A percentile compares a stretch with the other conserved stretches of the same genome.
Conservation (phyloP, 2,797 vertebrate genomes). For the Graptemys geographica region DNA sequence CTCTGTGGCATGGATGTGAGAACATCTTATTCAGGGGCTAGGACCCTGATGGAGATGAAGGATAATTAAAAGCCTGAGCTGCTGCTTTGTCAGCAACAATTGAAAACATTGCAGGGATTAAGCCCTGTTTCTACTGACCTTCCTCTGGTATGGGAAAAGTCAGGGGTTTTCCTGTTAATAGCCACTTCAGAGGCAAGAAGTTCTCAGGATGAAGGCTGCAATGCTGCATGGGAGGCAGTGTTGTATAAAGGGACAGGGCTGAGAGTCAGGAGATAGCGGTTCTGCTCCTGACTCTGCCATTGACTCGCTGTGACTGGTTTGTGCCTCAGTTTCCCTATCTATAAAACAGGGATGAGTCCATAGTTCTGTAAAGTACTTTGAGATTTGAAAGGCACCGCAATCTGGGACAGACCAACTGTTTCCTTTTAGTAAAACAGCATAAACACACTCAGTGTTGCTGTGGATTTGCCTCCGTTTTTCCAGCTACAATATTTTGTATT, state of each 20-base stretch:
- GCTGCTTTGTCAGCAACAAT: neutral
- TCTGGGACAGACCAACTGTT: neutral
- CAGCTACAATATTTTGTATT: neutral
- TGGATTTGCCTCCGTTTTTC: constrained; percentile 3
- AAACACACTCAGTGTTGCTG: neutral
- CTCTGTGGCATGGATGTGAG: neutral
- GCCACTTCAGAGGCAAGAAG: neutral
- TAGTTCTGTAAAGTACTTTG: neutral
- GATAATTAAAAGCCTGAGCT: neutral
- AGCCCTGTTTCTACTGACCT: neutral
- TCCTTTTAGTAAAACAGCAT: neutral
- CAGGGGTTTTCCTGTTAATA: neutral
- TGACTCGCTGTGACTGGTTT: neutral
- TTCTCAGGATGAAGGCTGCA: neutral
- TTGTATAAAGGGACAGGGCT: neutral
- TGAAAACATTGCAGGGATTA: neutral
- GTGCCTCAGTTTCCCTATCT: neutral
- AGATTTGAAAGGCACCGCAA: neutral
- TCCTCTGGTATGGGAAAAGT: neutral
- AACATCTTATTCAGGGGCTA: neutral
- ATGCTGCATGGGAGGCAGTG: neutral
- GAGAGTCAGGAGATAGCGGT: neutral
- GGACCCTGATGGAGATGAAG: neutral
- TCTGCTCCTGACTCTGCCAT: neutral
- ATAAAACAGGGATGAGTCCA: neutral